These are phyloP conservation scores for Stichodactyla mertensii DNA, from an alignment of 64 coral and sea anemone genomes.

Conservation along the genomic window DNA sequence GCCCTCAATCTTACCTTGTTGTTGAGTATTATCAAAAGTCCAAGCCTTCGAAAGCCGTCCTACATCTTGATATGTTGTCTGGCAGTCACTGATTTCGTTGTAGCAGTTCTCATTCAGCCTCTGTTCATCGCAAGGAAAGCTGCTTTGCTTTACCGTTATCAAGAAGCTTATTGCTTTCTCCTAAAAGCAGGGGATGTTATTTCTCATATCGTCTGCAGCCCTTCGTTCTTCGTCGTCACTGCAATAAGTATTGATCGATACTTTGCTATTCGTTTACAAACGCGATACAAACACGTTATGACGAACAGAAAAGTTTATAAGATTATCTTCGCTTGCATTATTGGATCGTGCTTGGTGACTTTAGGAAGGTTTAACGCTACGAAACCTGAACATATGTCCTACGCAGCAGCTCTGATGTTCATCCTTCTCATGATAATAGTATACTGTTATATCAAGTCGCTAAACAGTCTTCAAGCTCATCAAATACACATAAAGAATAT, in stretches of 20 bases:
- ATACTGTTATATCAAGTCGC: not conserved
- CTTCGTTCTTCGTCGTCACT: slow-evolving; percentile 30
- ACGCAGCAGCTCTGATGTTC: not conserved
- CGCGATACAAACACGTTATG: not conserved
- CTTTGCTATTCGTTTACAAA: slow-evolving; percentile 17
- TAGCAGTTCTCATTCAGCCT: slow-evolving; percentile 32
- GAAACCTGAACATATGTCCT: not conserved
- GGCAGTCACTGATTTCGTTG: slow-evolving; percentile 33
- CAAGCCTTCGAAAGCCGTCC: slow-evolving; percentile 23
- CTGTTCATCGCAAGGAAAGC: slow-evolving; percentile 19
- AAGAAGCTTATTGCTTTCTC: not conserved
- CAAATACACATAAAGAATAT: not conserved
- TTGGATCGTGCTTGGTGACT: not conserved
- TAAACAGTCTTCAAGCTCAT: not conserved
- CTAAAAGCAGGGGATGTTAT: slow-evolving; percentile 9
- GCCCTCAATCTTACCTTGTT: not conserved
- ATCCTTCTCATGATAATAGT: not conserved
- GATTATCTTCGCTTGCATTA: not conserved
- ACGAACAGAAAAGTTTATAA: not conserved
- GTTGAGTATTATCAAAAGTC: not conserved
- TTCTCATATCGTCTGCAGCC: slow-evolving; percentile 23
- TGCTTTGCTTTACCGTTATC: not conserved
- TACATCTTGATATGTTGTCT: slow-evolving; percentile 24
- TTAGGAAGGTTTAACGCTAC: not conserved
- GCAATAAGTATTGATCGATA: slow-evolving; percentile 47